Evolutionary conservation across 2,888 invertebrate species (phyloP).

Genomic region (Heliothis peltigera): DNA sequence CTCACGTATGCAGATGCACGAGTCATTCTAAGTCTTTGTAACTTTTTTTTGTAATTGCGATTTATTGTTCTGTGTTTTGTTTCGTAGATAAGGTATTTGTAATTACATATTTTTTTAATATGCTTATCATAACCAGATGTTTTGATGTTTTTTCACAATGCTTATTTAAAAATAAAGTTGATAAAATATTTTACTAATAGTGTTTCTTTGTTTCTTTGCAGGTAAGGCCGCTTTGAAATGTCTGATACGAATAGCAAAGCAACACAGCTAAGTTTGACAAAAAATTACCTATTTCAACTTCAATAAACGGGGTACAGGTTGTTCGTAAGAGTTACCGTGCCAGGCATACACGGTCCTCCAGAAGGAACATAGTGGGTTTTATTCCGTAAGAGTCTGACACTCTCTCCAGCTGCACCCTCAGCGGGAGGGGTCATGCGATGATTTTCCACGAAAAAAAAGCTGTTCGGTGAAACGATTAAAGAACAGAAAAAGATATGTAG

Average conservation of each 20-base stretch:
- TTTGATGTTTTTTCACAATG: too few species aligned
- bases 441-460: too few species aligned
- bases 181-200: constrained; percentile 18
- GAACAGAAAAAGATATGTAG: too few species aligned
- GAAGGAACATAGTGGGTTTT: too few species aligned
- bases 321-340: too few species aligned
- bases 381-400: too few species aligned
- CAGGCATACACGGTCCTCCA: too few species aligned
- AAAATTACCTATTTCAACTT: not conserved
- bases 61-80: constrained; percentile 22
- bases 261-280: constrained; percentile 32
- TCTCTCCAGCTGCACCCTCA: too few species aligned
- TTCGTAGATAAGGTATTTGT: not conserved
- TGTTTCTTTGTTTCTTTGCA: constrained; percentile 61
- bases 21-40: constrained; percentile 46
- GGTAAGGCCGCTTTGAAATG: constrained; percentile 65
- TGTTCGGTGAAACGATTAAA: too few species aligned
- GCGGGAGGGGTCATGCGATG: too few species aligned
- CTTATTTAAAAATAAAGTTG: not conserved
- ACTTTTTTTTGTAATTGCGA: constrained; percentile 46
- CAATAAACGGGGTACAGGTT: too few species aligned
- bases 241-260: not conserved
- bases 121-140: too few species aligned
- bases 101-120: not conserved
- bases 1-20: constrained; percentile 63